Conservation (phyloP, 2,888 invertebrate genomes). For the Rhyacophila evoluta region DNA sequence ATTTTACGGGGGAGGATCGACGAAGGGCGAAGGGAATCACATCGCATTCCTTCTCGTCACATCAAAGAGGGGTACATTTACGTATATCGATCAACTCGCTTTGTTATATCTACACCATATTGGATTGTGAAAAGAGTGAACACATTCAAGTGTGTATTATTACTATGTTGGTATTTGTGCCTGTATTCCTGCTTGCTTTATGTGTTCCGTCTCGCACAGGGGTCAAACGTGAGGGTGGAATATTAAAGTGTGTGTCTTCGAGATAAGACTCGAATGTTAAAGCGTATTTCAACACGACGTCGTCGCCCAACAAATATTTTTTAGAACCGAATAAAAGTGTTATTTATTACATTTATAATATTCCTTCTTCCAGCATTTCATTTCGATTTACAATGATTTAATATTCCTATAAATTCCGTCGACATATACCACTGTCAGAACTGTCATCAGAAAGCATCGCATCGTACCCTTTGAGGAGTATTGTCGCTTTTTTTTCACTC, state of each 20-base stretch:
- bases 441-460: too few relatives aligned
- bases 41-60: constrained; percentile 10
- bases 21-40: background rate
- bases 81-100: background rate
- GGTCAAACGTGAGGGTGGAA: background rate
- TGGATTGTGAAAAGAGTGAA: background rate
- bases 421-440: too few relatives aligned
- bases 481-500: too few relatives aligned
- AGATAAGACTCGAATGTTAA: background rate
- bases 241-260: background rate
- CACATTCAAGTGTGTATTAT: background rate
- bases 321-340: too few relatives aligned
- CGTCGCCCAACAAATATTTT: too few relatives aligned
- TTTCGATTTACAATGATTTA: too few relatives aligned
- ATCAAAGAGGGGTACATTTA: background rate
- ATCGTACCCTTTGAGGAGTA: too few relatives aligned
- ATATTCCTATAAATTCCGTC: too few relatives aligned
- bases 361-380: too few relatives aligned
- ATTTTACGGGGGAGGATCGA: background rate
- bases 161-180: background rate
- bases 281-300: too few relatives aligned
- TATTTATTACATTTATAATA: too few relatives aligned
- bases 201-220: background rate
- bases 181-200: background rate
- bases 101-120: background rate